Evolutionary conservation across 2,888 invertebrate species (phyloP).

Genomic region (Cheilosia impressa): DNA sequence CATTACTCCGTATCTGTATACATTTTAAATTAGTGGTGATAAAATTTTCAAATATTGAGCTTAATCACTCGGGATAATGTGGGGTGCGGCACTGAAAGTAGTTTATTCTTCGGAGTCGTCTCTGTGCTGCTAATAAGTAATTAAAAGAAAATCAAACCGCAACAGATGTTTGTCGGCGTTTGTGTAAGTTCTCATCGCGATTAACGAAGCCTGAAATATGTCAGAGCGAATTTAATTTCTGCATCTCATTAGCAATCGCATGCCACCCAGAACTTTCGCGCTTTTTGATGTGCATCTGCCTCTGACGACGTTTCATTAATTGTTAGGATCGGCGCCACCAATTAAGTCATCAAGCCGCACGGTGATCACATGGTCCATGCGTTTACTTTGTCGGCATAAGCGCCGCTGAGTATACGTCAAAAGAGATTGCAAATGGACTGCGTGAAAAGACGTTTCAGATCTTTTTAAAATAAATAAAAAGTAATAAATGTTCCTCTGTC

Average conservation of each 20-base stretch:
- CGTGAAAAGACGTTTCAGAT: not conserved
- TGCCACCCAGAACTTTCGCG: constrained; percentile 57
- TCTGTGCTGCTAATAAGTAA: not conserved
- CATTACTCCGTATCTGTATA: constrained; percentile 19
- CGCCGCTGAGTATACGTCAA: not conserved
- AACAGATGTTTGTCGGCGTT: constrained; percentile 23
- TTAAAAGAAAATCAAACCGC: not conserved
- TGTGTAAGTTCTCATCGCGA: constrained; percentile 17
- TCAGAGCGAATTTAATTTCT: constrained; percentile 38
- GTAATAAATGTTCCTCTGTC: too few relatives aligned
- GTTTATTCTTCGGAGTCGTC: not conserved
- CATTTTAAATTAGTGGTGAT: constrained; percentile 58
- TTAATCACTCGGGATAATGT: constrained; percentile 4
- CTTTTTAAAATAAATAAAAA: not conserved
- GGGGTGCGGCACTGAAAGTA: not conserved
- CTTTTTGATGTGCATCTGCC: constrained; percentile 22
- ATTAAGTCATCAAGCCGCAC: constrained; percentile 62
- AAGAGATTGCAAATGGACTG: not conserved
- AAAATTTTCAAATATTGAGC: constrained; percentile 41
- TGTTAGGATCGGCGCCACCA: constrained; percentile 54
- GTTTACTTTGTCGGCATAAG: constrained; percentile 46
- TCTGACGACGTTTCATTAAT: constrained; percentile 15
- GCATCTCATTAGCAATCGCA: constrained; percentile 51
- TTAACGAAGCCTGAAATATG: constrained; percentile 38
- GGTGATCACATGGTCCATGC: constrained; percentile 4